Conservation (phyloP, 2,888 invertebrate species). For the Phrixothrix hirtus region DNA sequence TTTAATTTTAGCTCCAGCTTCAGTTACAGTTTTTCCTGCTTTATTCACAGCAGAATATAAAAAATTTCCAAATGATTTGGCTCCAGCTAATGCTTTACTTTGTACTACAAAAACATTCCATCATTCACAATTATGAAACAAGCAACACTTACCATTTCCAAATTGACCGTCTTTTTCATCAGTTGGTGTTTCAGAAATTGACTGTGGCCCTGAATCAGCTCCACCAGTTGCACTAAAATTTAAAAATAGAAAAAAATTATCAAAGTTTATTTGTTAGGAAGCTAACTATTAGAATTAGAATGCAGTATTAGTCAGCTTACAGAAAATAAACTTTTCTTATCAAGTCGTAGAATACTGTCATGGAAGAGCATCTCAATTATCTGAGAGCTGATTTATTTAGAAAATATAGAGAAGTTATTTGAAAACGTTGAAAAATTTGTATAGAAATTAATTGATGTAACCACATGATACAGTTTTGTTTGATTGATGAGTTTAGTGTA, state of each 20-base stretch:
- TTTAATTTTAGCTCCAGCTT: conserved; percentile 90
- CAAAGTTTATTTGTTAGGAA: background rate
- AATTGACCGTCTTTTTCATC: conserved; percentile 80
- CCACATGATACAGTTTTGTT: no score
- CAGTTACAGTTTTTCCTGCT: conserved; percentile 89
- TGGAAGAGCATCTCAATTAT: no score
- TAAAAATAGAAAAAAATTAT: background rate
- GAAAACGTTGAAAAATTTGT: no score
- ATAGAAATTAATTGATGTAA: no score
- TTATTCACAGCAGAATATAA: conserved; percentile 95
- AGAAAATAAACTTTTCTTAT: no score
- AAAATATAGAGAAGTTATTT: no score
- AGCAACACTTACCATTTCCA: conserved; percentile 75
- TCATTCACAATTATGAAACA: no score
- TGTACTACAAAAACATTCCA: conserved; percentile 67
- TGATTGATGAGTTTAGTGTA: no score
- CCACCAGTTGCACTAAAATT: conserved; percentile 82
- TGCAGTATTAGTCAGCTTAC: no score
- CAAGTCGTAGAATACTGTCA: no score
- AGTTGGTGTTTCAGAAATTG: conserved; percentile 77
- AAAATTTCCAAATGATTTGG: conserved; percentile 90
- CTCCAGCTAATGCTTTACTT: conserved; percentile 85
- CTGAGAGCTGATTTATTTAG: no score
- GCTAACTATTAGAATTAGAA: background rate
- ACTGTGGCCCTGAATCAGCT: conserved; percentile 84